phyloP scores from a whole-genome alignment of 2,888 invertebrate genomes.

The Abrostola triplasia region DNA sequence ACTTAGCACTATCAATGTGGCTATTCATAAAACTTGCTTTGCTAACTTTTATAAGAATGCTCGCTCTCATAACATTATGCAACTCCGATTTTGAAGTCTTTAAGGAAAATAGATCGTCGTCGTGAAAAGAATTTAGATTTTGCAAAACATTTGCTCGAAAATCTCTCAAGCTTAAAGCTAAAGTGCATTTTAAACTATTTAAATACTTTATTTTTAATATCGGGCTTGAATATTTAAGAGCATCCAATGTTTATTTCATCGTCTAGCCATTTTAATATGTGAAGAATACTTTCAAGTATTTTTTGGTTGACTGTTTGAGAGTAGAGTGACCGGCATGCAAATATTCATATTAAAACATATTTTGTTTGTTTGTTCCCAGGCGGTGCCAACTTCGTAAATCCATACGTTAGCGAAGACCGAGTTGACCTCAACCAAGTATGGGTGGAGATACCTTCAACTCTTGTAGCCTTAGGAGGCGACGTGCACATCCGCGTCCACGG shows the following conservation, averaged over 20 bases:
- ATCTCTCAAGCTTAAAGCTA: slow-evolving; percentile 2
- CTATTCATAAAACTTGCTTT: too few species aligned
- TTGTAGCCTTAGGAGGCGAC: slow-evolving; percentile 94
- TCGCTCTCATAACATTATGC: too few species aligned
- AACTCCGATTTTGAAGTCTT: not conserved
- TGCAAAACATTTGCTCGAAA: not conserved
- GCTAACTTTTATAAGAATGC: too few species aligned
- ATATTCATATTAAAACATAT: not conserved
- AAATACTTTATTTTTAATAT: slow-evolving; percentile 2
- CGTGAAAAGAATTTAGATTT: not conserved
- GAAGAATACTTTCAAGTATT: too few species aligned
- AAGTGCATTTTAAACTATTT: slow-evolving; percentile 5
- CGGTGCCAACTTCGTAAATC: slow-evolving; percentile 78
- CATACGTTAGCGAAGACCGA: slow-evolving; percentile 76
- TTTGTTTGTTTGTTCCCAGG: slow-evolving; percentile 64
- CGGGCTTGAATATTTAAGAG: not conserved
- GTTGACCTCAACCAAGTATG: slow-evolving; percentile 84
- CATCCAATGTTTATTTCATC: not conserved
- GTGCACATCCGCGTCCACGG: slow-evolving; percentile 91
- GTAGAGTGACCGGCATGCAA: not conserved
- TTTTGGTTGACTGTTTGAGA: too few species aligned
- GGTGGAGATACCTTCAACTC: slow-evolving; percentile 92
- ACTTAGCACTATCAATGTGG: too few species aligned
- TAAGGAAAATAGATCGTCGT: not conserved
- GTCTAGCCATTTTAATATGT: too few species aligned